Evolutionary conservation across 2,888 invertebrate genomes (phyloP), one percentile per base, ranked within the genome.

Genomic region (Oscheius sp.): DNA sequence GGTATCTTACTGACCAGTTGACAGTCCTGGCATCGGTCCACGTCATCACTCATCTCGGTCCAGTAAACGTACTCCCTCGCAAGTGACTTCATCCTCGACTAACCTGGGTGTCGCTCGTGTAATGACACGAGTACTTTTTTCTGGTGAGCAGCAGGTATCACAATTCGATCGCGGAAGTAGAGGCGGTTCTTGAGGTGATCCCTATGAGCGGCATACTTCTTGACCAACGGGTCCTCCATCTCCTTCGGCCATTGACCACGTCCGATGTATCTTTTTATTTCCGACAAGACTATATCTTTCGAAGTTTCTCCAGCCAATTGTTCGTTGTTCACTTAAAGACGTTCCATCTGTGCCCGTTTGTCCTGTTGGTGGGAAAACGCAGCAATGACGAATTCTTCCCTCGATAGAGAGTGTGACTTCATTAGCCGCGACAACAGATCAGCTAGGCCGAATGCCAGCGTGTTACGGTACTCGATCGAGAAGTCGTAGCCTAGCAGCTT

Each of bases 401-500:
- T 11, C 21, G 68, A 35, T 5, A 29, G 10, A 5, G 33, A 2
- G 0, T 62, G 62, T 5, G 48, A 29, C n/a, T 63, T 48, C 9
- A 80, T 78, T 9, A 87, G 68, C 1, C 89, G 71, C 2, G 88
- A 89, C 21, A 90, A 79, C n/a, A 80, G 80, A 76, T 89, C 89
- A 29, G 88, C 89, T 73, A 89, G 85, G 1, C 82, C 86, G 77
- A 88, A 88, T 4, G 82, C 65, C 1, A 60, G 57, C 0, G 88
- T 86, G 21, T 79, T 76, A 11, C 81, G 68, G 72, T 86, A 89
- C 60, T 85, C 79, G 58, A 90, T 86, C 10, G 79, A 78, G 79
- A 88, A 89, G 62, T 87, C 79, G 75, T 90, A 90, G 2, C 83
- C 88, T 2, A 88, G 83, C 48, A 90, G 76, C 2, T 81, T 78